A percentile compares a stretch with the other conserved stretches of the same genome.
Evolutionary conservation across 1,140 invertebrate genomes (phyloP).

Genomic region (Sitobion miscanthi): DNA sequence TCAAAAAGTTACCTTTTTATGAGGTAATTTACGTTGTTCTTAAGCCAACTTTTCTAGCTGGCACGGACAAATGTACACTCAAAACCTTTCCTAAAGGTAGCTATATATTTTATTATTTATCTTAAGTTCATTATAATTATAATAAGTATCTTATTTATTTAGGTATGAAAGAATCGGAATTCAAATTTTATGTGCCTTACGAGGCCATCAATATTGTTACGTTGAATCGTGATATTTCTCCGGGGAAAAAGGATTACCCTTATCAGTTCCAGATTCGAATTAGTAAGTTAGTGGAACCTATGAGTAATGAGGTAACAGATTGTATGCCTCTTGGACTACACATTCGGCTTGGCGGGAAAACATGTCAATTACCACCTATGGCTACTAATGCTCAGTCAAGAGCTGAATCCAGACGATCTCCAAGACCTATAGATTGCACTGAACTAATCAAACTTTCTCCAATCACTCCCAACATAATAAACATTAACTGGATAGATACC

Average conservation of each 20-base stretch:
- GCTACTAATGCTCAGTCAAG: slow-evolving; percentile 94
- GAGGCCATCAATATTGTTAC: not conserved
- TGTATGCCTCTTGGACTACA: slow-evolving; percentile 24
- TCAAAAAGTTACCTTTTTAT: slow-evolving; percentile 92
- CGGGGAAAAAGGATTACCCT: slow-evolving; percentile 27
- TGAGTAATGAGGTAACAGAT: not conserved
- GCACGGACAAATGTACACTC: not conserved
- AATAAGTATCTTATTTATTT: not conserved
- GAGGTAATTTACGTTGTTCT: slow-evolving; percentile 85
- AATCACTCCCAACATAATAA: slow-evolving; percentile 77
- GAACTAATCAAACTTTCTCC: slow-evolving; percentile 88
- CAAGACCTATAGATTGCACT: slow-evolving; percentile 94
- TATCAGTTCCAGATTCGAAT: slow-evolving; percentile 47
- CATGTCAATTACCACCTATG: slow-evolving; percentile 44
- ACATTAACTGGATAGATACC: too few relatives aligned
- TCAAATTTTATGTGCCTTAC: not conserved
- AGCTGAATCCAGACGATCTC: slow-evolving; percentile 95
- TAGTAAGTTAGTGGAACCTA: not conserved
- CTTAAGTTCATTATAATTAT: not conserved
- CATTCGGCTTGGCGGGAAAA: not conserved
- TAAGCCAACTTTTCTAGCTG: slow-evolving; percentile 81
- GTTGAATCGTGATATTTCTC: not conserved
- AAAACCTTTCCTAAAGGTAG: not conserved
- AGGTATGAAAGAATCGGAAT: slow-evolving; percentile 6
- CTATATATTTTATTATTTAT: not conserved